Conservation (phyloP, 1,140 invertebrate species). For the Caenorhabditis brenneri region DNA sequence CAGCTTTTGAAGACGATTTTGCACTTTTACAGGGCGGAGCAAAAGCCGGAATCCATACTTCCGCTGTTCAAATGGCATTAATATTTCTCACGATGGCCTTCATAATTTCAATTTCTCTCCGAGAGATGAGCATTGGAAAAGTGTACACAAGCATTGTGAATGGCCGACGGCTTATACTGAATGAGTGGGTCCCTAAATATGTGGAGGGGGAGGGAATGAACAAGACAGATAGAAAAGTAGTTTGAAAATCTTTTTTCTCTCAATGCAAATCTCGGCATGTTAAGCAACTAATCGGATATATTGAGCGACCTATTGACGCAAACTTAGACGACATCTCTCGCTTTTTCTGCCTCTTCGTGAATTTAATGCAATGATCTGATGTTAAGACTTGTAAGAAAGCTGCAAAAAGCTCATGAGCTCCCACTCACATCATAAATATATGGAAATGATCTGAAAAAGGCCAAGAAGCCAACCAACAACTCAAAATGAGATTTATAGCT, state of each 20-base stretch:
- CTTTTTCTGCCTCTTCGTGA: background rate
- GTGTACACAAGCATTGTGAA: slow-evolving; percentile 34
- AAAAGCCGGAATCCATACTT: slow-evolving; percentile 62
- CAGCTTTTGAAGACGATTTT: too few relatives aligned
- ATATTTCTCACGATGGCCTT: slow-evolving; percentile 57
- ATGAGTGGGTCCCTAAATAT: slow-evolving; percentile 47
- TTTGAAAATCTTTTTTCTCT: background rate
- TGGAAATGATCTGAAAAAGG: background rate
- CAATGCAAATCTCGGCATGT: background rate
- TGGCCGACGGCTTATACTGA: slow-evolving; percentile 38
- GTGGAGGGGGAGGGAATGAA: background rate
- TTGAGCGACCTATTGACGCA: slow-evolving; percentile 4
- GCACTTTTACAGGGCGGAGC: slow-evolving; percentile 60
- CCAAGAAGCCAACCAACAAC: background rate
- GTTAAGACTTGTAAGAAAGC: background rate
- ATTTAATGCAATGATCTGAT: background rate
- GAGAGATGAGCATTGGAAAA: slow-evolving; percentile 23
- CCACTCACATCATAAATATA: slow-evolving; percentile 2
- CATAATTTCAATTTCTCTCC: slow-evolving; percentile 54
- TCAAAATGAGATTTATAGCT: slow-evolving; percentile 53
- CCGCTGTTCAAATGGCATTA: slow-evolving; percentile 63
- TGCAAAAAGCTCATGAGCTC: background rate
- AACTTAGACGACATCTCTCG: background rate
- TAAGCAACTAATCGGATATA: slow-evolving; percentile 6
- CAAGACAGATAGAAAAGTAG: background rate